Evolutionary conservation across 92 coral and sea anemone species (phyloP).

Genomic region (Bergia puertoricense): DNA sequence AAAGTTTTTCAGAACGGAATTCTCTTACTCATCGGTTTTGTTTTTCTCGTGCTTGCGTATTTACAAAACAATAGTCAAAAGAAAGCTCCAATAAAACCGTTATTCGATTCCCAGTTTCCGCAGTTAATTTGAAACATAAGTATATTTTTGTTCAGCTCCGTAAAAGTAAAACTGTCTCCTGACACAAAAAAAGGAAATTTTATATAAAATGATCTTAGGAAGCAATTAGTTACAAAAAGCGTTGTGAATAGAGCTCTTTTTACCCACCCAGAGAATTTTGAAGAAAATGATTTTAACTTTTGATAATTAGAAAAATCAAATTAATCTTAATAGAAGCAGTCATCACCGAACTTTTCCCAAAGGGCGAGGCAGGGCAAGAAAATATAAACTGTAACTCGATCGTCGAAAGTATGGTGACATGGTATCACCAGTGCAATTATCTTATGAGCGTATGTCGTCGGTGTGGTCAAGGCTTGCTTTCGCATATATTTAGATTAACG

Average conservation of each 20-base stretch:
- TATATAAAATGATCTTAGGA: not conserved
- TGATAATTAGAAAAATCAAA: not conserved
- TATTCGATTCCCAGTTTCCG: conserved; percentile 6
- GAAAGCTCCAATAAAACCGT: not conserved
- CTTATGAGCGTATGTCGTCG: not conserved
- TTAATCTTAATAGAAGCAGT: not conserved
- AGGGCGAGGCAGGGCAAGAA: not conserved
- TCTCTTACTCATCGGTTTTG: not conserved
- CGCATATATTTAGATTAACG: not conserved
- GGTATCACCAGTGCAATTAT: not conserved
- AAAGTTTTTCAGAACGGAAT: not conserved
- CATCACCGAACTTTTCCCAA: not conserved
- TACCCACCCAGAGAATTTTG: not conserved
- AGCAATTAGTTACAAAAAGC: not conserved
- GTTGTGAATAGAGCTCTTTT: too few relatives aligned
- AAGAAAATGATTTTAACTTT: not conserved
- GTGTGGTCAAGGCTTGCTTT: not conserved
- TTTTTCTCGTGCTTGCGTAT: not conserved
- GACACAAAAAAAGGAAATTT: not conserved
- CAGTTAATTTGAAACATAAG: not conserved
- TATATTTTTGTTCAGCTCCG: too few relatives aligned
- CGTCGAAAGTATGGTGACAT: conserved; percentile 10
- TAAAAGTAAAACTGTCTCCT: not conserved
- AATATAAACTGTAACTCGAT: conserved; percentile 17
- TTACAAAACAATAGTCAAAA: not conserved